Conservation (phyloP, 2,113 vertebrate species). For the Lagopus muta region DNA sequence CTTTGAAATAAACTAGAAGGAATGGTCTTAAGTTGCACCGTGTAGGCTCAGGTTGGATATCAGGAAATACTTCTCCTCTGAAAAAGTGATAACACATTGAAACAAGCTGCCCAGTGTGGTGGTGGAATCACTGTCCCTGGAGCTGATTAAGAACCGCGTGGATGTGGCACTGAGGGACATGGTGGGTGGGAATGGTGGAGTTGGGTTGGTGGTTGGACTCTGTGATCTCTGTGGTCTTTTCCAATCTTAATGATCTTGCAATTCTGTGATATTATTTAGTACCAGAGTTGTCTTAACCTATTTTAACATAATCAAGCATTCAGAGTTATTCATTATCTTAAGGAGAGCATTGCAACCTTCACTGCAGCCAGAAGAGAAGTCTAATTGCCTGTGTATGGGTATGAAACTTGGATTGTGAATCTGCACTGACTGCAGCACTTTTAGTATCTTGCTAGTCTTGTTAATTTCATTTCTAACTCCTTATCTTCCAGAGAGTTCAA, state of each 20-base stretch:
- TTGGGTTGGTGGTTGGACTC: too few species aligned
- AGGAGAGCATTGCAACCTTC: background rate
- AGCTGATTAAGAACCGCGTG: too few species aligned
- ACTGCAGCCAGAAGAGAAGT: background rate
- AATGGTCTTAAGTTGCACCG: too few species aligned
- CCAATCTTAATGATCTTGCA: too few species aligned
- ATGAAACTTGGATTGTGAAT: background rate
- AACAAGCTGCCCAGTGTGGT: too few species aligned
- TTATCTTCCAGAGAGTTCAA: background rate
- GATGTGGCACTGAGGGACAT: too few species aligned
- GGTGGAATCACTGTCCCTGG: too few species aligned
- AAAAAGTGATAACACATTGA: too few species aligned
- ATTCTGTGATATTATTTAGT: background rate
- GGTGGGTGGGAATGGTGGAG: too few species aligned
- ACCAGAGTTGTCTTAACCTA: background rate
- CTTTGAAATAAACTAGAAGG: background rate
- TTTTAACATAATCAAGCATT: background rate
- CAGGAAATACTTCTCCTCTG: too few species aligned
- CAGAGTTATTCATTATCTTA: background rate
- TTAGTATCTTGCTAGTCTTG: background rate
- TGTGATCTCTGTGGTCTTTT: too few species aligned
- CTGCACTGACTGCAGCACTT: background rate
- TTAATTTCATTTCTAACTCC: background rate
- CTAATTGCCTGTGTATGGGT: background rate
- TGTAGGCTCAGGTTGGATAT: too few species aligned